A percentile compares a stretch with the other conserved stretches of the same genome.
phyloP scores from a whole-genome alignment of 2,797 vertebrate genomes.

The Gephyroberyx darwinii region DNA sequence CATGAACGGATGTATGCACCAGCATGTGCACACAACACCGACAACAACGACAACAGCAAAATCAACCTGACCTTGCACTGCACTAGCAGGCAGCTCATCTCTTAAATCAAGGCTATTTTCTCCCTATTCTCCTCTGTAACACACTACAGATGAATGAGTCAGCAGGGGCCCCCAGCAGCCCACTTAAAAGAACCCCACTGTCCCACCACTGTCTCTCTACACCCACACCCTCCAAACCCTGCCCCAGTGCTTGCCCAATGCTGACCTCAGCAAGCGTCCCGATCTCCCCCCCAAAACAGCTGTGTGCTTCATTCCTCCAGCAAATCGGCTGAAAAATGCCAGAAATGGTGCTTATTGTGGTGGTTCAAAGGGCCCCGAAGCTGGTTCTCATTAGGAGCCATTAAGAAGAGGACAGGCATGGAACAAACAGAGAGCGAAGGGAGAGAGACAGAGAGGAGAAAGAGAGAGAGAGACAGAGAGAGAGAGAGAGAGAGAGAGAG shows the following conservation, averaged over 20 bases:
- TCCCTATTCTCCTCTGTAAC: slow-evolving; percentile 54
- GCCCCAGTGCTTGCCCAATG: slow-evolving; percentile 66
- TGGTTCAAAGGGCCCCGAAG: slow-evolving; percentile 69
- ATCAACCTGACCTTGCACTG: slow-evolving; percentile 48
- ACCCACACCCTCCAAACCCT: slow-evolving; percentile 62
- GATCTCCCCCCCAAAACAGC: slow-evolving; percentile 71
- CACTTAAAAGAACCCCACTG: slow-evolving; percentile 47
- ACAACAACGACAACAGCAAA: slow-evolving; percentile 34
- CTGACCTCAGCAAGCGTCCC: slow-evolving; percentile 73
- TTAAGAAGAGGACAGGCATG: slow-evolving; percentile 71
- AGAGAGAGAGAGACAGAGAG: slow-evolving; percentile 16
- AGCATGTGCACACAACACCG: slow-evolving; percentile 16
- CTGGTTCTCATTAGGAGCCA: slow-evolving; percentile 79
- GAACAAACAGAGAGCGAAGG: slow-evolving; percentile 51
- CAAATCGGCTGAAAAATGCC: slow-evolving; percentile 72
- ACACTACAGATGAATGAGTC: slow-evolving; percentile 70
- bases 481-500: slow-evolving; percentile 1
- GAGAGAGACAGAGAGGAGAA: background rate
- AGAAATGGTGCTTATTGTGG: slow-evolving; percentile 77
- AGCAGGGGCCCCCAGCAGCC: slow-evolving; percentile 55
- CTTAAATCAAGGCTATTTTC: slow-evolving; percentile 48
- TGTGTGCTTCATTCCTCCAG: slow-evolving; percentile 78
- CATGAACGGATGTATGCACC: slow-evolving; percentile 13
- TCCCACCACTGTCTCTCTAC: slow-evolving; percentile 54
- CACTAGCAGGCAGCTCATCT: slow-evolving; percentile 34